Conservation (phyloP, 2,113 vertebrate species). For the Anhinga anhinga region DNA sequence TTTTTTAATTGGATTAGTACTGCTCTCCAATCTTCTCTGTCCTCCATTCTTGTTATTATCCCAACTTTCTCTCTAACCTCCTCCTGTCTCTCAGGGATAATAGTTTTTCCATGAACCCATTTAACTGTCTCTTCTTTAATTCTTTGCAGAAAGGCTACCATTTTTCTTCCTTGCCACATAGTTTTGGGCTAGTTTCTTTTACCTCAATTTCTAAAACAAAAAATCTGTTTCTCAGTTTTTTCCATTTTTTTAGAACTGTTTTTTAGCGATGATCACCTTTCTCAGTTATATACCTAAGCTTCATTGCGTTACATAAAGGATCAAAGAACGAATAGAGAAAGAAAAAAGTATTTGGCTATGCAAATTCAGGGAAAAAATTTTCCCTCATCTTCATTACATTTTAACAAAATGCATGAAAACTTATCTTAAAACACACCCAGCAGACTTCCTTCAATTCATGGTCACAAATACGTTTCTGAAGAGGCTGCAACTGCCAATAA, state of each 20-base stretch:
- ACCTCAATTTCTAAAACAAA: background rate
- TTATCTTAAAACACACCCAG: background rate
- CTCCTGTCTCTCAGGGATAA: background rate
- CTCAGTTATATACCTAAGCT: background rate
- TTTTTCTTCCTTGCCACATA: background rate
- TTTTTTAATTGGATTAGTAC: slow-evolving; percentile 21
- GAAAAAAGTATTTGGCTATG: background rate
- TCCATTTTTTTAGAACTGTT: background rate
- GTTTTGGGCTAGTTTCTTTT: background rate
- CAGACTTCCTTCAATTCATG: background rate
- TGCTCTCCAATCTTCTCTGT: background rate
- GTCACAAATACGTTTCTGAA: background rate
- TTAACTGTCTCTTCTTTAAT: background rate
- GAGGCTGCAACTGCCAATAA: background rate
- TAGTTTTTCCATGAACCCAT: background rate
- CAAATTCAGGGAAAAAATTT: background rate
- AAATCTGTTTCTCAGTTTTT: background rate
- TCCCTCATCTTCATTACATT: background rate
- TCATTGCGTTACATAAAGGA: background rate
- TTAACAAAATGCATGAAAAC: background rate
- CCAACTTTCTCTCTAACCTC: background rate
- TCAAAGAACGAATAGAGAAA: background rate
- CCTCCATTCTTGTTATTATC: background rate
- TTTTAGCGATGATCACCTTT: background rate
- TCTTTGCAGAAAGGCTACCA: background rate